Base-by-base conservation (phyloP, 2,797 vertebrate species). In the Onychomys arenicola region DNA sequence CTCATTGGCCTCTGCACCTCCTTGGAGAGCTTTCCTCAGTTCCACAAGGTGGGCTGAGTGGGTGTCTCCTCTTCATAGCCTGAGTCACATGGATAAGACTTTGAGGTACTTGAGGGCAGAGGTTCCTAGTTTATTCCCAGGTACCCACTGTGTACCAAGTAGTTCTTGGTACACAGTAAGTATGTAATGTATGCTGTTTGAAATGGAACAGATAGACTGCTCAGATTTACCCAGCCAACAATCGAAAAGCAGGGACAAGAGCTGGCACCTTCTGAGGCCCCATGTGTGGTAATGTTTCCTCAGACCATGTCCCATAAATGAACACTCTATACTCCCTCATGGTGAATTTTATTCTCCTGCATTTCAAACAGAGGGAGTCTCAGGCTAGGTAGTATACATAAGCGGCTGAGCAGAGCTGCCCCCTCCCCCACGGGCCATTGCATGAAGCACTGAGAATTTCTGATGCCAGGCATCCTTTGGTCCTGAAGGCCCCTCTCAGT, bases 341-440 rank as follows among this genome's bases (percentile, higher is more conserved):
- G 63, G 57, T 32, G n/a, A 32, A 61, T 40, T 52, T 11, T 0
- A 9, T 63, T 43, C 80, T 63, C 76, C 0, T 21, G 55, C 40
- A 25, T 61, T 89, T 76, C 49, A 73, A 21, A 14, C 27, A 55
- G 12, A 37, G 9, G 37, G 43, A 29, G 5, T 27, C 1, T 6
- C 65, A 46, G 34, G 71, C n/a, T 43, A 52, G 25, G 67, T 17
- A 43, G n/a, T 59, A 27, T 25, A 87, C 4, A 5, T 6, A 13
- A 43, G 49, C 21, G 14, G 49, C 80, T 27, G 69, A 75, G 13
- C 65, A 25, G 2, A 37, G 73, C 40, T 43, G 49, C 4, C 1
- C 1, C 59, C 52, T 40, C 10, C 23, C 0, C 0, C 1, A 5
- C 6, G 32, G 34, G 57, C 88, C n/a, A n/a, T 43, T 76, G 6